Evolutionary conservation across 2,113 vertebrate genomes (phyloP), one percentile per base, ranked within the genome.

Genomic region (Protomyctophum bolini): DNA sequence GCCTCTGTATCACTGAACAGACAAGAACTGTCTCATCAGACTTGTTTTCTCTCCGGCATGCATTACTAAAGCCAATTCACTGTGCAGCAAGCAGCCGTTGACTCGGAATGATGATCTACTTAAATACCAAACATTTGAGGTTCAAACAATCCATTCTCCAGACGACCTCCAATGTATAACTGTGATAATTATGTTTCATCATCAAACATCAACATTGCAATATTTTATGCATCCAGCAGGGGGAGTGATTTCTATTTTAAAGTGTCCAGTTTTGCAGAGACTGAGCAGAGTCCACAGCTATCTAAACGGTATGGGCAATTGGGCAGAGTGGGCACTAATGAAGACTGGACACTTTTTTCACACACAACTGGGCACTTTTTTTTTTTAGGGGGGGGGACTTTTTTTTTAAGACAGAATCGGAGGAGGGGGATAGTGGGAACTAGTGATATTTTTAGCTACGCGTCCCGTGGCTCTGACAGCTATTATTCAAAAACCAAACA

Each of bases 231-330:
- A 4, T 61, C 84, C 91, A 91, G 87, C 83, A 91, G 91, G 87
- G 83, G 91, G 91, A 75, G 91, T 48, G 58, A 82, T 88, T 80
- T 88, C 75, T 83, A 73, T 81, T 84, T 77, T 55, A 70, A 72
- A 85, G 65, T 65, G 47, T 73, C 8, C 11, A 10, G 9, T 47
- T 65, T 72, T 12, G 66, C 83, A 62, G 63, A 83, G 77, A 70
- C 68, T 14, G 61, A 73, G 71, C 68, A 41, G 49, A 87, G 55
- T 46, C 76, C 57, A 77, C 61, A 66, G 75, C 64, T 52, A 65
- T 48, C 69, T 62, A 74, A 81, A 77, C 58, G 74, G 63, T 69
- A 74, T 75, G 64, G n/a, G n/a, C n/a, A n/a, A n/a, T n/a, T 62
- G 60, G 66, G 61, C 67, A 79, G 70, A 6, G 51, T 73, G 76